Base-by-base conservation (phyloP, 2,888 invertebrate species). In the Gymnocheta viridis region DNA sequence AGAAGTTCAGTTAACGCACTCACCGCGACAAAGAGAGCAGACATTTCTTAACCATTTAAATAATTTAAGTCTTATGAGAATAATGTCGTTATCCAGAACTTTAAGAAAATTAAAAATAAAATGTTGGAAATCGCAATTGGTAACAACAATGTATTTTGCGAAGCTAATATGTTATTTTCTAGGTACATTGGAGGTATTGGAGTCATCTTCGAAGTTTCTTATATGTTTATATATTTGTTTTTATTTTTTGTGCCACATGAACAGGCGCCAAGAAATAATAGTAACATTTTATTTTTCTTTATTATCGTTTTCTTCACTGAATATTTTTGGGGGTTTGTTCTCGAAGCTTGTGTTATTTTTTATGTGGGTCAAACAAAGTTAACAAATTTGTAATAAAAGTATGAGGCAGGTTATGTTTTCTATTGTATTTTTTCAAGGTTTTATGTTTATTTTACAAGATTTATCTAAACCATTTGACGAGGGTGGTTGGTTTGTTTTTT, bases 211-310 rank as follows among this genome's bases (percentile, higher is more conserved):
- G 14, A 22, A 32, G 6, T 22, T 17, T 47, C 12, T n/a, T 44
- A 24, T 24, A 6, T 72, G 27, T 56, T 47, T 76, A 51, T 51
- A 29, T 32, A 49, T 82, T 81, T 79, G 62, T 78, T 82, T 79
- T 74, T 41, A 44, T 76, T 58, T 82, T 84, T 82, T 78, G 72
- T 84, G 83, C 79, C 85, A 84, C 72, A 67, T 67, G 41, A 81
- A 62, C 81, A 85, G 86, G 86, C 56, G 86, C 47, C 62, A 76
- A 86, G 82, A 69, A 82, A 62, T 35, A 79, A 72, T 73, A 79
- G 85, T 54, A 76, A 56, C 69, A 51, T n/a, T 74, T 44, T 1
- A n/a, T n/a, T 27, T 56, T 51, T 32, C 19, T n/a, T 51, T n/a
- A 4, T 12, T 12, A 3, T 35, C 41, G 70, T 44, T 54, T 17